Evolutionary conservation across 64 coral and sea anemone species (phyloP).

Genomic region (Montipora foliosa): DNA sequence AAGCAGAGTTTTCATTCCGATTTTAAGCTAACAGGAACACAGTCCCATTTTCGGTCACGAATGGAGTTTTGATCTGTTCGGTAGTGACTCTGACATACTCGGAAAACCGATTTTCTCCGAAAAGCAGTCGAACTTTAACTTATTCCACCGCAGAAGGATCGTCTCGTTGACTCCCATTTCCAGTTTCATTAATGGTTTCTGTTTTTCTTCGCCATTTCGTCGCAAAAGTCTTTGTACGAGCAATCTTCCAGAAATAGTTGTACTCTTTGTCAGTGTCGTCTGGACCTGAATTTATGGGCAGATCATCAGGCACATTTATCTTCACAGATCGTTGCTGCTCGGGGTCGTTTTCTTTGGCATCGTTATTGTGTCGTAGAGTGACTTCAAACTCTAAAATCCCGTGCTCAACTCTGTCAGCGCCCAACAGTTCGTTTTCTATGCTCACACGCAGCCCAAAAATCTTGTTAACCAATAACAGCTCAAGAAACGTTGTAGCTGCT

Average conservation of each 20-base stretch:
- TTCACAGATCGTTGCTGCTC: not conserved
- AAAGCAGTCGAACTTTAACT: too few species aligned
- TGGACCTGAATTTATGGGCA: too few species aligned
- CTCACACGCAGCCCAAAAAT: constrained; percentile 72
- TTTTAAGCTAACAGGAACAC: too few species aligned
- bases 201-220: not conserved
- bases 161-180: not conserved
- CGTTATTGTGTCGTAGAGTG: not conserved
- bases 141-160: not conserved
- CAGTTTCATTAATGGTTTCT: not conserved
- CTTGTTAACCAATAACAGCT: constrained; percentile 70
- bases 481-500: constrained; percentile 48
- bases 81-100: too few species aligned
- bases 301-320: too few species aligned
- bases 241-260: too few species aligned
- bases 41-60: too few species aligned
- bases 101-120: too few species aligned
- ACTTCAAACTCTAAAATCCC: constrained; percentile 14
- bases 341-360: not conserved
- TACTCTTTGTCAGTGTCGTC: too few species aligned
- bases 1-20: too few species aligned
- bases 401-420: constrained; percentile 82
- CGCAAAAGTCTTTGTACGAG: not conserved
- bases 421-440: constrained; percentile 47
- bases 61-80: too few species aligned